A percentile compares a stretch with the other conserved stretches of the same genome.
Conservation (phyloP, 2,113 vertebrate species). For the Ctenomys sociabilis region DNA sequence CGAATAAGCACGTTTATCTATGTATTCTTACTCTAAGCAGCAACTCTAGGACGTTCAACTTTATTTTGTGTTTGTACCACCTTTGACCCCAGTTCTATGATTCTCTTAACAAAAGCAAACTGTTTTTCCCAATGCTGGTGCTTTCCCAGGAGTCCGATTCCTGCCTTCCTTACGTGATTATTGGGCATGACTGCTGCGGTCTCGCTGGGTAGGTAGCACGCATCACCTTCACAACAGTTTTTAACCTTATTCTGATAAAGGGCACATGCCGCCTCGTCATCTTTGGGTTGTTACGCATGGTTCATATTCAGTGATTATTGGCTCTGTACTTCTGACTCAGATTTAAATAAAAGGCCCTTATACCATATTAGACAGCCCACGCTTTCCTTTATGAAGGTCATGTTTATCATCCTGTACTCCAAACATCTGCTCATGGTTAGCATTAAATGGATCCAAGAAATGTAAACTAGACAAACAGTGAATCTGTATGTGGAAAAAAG, state of each 20-base stretch:
- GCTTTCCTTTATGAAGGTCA: slow-evolving; percentile 79
- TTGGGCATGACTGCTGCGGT: slow-evolving; percentile 78
- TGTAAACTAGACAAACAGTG: background rate
- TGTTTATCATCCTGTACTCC: slow-evolving; percentile 63
- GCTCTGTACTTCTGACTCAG: slow-evolving; percentile 68
- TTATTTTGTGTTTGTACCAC: slow-evolving; percentile 44
- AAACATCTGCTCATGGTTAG: slow-evolving; percentile 76
- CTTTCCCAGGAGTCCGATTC: slow-evolving; percentile 71
- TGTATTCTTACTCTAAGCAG: background rate
- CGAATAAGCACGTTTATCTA: background rate
- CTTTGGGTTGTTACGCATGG: slow-evolving; percentile 79
- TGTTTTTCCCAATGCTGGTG: slow-evolving; percentile 59
- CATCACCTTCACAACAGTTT: slow-evolving; percentile 76
- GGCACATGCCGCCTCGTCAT: slow-evolving; percentile 77
- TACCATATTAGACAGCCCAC: slow-evolving; percentile 68
- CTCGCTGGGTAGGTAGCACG: slow-evolving; percentile 77
- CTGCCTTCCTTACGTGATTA: slow-evolving; percentile 72
- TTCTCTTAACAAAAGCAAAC: slow-evolving; percentile 59
- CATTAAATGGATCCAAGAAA: slow-evolving; percentile 43
- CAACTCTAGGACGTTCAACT: background rate
- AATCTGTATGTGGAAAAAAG: background rate
- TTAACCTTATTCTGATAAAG: slow-evolving; percentile 79
- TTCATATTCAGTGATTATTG: slow-evolving; percentile 79
- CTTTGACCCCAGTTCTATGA: background rate
- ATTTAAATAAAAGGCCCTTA: slow-evolving; percentile 81